Evolutionary conservation across 2,113 vertebrate species (phyloP).

Genomic region (Centropristis striata): DNA sequence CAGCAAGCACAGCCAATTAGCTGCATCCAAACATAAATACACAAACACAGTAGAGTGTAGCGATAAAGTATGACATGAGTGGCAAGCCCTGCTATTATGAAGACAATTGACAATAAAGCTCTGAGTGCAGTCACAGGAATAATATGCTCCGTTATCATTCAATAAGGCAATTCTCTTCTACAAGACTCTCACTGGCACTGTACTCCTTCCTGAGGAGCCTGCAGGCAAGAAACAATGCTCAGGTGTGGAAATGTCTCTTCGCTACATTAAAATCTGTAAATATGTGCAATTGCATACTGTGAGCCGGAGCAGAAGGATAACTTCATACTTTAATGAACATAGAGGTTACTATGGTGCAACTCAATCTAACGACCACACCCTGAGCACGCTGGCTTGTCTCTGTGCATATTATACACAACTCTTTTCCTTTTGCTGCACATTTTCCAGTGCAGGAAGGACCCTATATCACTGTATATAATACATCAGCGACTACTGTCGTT

Average conservation of each 20-base stretch:
- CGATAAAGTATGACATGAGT: conserved; percentile 53
- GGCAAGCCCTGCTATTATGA: conserved; percentile 53
- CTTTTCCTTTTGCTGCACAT: conserved; percentile 34
- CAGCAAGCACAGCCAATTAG: conserved; percentile 61
- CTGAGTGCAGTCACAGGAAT: conserved; percentile 46
- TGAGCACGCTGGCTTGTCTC: conserved; percentile 4
- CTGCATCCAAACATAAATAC: conserved; percentile 44
- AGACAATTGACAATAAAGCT: conserved; percentile 61
- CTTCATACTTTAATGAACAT: conserved; percentile 37
- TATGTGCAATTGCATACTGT: conserved; percentile 27
- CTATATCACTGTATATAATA: conserved; percentile 58
- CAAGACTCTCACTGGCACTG: conserved; percentile 29
- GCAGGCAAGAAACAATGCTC: conserved; percentile 36
- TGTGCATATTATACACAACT: conserved; percentile 27
- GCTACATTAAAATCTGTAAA: conserved; percentile 50
- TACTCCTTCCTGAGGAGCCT: conserved; percentile 42
- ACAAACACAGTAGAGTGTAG: conserved; percentile 21
- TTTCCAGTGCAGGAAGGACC: conserved; percentile 46
- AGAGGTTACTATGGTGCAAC: not conserved
- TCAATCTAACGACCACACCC: conserved; percentile 43
- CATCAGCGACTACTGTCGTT: conserved; percentile 53
- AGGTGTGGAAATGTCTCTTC: conserved; percentile 44
- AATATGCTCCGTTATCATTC: conserved; percentile 64
- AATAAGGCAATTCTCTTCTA: conserved; percentile 57
- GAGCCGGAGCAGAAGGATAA: conserved; percentile 17